Percentiles rank a stretch among this genome's conserved stretches.
These are phyloP conservation scores for Reticulitermes speratus DNA, from an alignment of 1,140 invertebrate genomes.

Conservation along the genomic window DNA sequence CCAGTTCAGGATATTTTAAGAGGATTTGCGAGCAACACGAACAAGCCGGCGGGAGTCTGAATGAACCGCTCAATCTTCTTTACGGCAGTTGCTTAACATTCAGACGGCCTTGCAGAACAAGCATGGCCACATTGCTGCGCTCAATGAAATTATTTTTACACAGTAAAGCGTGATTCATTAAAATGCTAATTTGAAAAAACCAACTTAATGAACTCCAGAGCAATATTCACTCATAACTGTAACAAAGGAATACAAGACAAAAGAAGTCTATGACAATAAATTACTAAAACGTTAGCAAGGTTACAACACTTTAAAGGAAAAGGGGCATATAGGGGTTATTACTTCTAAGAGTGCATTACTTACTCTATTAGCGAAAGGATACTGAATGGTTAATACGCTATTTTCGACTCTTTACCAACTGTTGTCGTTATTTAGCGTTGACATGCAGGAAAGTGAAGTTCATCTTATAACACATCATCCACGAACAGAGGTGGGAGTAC, in stretches of 20 bases:
- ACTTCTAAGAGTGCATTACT: too few relatives aligned
- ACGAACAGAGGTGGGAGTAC: too few relatives aligned
- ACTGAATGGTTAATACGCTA: too few relatives aligned
- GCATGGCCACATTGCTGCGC: not conserved
- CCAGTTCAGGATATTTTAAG: not conserved
- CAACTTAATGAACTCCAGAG: not conserved
- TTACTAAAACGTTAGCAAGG: not conserved
- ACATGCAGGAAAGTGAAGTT: too few relatives aligned
- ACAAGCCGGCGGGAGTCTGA: not conserved
- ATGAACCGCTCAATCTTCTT: not conserved
- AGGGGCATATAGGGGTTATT: too few relatives aligned
- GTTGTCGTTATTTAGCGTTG: too few relatives aligned
- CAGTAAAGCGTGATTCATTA: not conserved
- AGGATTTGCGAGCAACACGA: not conserved
- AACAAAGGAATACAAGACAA: conserved; percentile 9
- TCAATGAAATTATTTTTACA: conserved; percentile 12
- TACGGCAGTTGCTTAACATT: not conserved
- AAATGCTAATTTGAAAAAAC: not conserved
- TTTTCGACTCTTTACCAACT: too few relatives aligned
- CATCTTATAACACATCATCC: too few relatives aligned
- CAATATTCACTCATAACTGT: not conserved
- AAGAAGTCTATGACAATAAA: not conserved
- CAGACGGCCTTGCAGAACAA: not conserved
- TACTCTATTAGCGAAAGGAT: too few relatives aligned
- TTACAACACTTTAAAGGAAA: not conserved